phyloP scores from a whole-genome alignment of 2,113 vertebrate species.

The Thamnophis sirtalis region DNA sequence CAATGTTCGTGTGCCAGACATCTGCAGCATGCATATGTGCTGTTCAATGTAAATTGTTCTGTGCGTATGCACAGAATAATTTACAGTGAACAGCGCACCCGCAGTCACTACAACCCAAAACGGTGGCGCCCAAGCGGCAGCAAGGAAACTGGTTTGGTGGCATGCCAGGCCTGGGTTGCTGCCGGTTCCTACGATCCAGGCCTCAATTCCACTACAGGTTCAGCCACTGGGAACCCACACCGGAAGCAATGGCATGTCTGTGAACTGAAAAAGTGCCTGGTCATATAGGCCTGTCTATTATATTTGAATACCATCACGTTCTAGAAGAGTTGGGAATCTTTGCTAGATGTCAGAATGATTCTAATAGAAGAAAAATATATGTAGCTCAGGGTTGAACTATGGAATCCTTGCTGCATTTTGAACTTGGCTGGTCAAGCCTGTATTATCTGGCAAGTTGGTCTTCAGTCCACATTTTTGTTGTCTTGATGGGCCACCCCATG shows the following conservation, averaged over 20 bases:
- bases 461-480: neutral
- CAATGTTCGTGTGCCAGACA: no score
- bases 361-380: neutral
- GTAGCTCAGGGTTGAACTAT: neutral
- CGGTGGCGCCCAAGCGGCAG: no score
- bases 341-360: neutral
- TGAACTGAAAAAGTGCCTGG: neutral
- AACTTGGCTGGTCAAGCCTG: neutral
- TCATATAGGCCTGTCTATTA: neutral
- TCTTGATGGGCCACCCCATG: neutral
- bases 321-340: neutral
- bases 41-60: no score
- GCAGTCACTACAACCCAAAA: no score
- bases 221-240: no score
- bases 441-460: neutral
- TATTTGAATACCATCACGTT: neutral
- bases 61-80: no score
- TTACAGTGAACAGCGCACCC: no score
- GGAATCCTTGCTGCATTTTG: neutral
- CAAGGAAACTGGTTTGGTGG: no score
- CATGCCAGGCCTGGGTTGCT: no score
- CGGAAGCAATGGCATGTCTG: neutral
- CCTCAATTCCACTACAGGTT: no score
- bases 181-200: no score
- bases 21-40: no score